phyloP scores from a whole-genome alignment of 2,888 invertebrate genomes.

The Panorpa germanica region DNA sequence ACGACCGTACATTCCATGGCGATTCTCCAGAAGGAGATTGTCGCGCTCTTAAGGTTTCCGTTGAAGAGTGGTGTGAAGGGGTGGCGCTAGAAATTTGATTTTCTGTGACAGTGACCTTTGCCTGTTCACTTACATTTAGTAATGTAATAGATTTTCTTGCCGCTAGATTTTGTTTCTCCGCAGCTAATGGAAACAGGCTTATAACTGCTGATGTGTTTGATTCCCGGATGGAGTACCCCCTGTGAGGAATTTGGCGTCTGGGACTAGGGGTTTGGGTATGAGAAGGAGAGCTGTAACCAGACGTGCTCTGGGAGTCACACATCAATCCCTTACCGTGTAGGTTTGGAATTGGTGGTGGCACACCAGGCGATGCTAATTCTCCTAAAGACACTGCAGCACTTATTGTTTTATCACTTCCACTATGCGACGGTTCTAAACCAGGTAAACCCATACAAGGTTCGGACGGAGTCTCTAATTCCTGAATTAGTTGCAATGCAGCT shows the following conservation, averaged over 20 bases:
- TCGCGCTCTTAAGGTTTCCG: slow-evolving; percentile 9
- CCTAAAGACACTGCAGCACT: slow-evolving; percentile 24
- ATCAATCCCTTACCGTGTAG: slow-evolving; percentile 16
- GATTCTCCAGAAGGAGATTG: slow-evolving; percentile 10
- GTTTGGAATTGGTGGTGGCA: slow-evolving; percentile 15
- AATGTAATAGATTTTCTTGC: background rate
- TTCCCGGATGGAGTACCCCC: slow-evolving; percentile 25
- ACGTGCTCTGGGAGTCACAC: slow-evolving; percentile 26
- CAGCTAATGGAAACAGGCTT: slow-evolving; percentile 20
- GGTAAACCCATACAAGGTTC: slow-evolving; percentile 2
- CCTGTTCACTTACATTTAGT: slow-evolving; percentile 15
- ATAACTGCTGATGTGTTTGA: slow-evolving; percentile 25
- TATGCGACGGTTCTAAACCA: slow-evolving; percentile 8
- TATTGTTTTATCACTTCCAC: slow-evolving; percentile 23
- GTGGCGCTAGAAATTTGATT: slow-evolving; percentile 11
- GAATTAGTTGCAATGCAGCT: slow-evolving; percentile 27
- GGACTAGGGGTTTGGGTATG: no score
- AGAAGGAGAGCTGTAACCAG: slow-evolving; percentile 28
- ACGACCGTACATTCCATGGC: slow-evolving; percentile 15
- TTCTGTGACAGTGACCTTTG: slow-evolving; percentile 1
- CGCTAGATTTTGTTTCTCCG: slow-evolving; percentile 12
- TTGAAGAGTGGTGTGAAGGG: slow-evolving; percentile 9
- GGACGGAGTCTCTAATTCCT: slow-evolving; percentile 26
- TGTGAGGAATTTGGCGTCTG: no score
- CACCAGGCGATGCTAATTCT: slow-evolving; percentile 23